Evolutionary conservation across 2,888 invertebrate genomes (phyloP), one percentile per base, ranked within the genome.

Genomic region (Unio pictorum): DNA sequence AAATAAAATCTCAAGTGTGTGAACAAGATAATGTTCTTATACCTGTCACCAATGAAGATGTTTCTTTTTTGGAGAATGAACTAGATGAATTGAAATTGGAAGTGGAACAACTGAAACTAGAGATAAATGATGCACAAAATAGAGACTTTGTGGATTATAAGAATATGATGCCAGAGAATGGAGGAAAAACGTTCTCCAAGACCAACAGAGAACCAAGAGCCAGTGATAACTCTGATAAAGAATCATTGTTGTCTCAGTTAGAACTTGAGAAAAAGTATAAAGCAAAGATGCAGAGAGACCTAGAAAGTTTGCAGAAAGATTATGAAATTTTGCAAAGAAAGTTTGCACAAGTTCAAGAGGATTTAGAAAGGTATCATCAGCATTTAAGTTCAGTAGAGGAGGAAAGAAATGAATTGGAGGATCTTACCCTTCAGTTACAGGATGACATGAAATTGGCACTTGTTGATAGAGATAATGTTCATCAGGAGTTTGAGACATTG

Each of bases 251-350:
- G 45, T 45, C 45, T 26, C 68, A 73, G 61, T 60, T 77, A 28
- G 77, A 77, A 64, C 63, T 74, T 26, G 77, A 77, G 62, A 61
- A 59, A 18, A 76, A 70, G 45, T 76, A 72, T 59, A 76, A 76
- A 58, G 55, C 15, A 18, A 74, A 77, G 56, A 58, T 73, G 30
- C 73, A 77, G 61, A 66, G 23, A 15, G 74, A 74, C 59, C 54
- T 70, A 55, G 72, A 73, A 70, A 61, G 26, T 61, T 26, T 67
- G 30, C 60, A 71, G 20, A 28, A 58, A 45, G 55, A 70, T n/a
- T 23, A 57, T 15, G 56, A 64, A 30, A 64, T 26, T 45, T 55
- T 71, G 15, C 34, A 61, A 60, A 72, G 28, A 45, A 45, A 45
- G 45, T 45, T 45, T 45, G 45, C 45, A 15, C 45, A 45, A 45